These are phyloP conservation scores for Mormyrus proboscirostris DNA, from an alignment of 2,797 vertebrate genomes.

Conservation along the genomic window DNA sequence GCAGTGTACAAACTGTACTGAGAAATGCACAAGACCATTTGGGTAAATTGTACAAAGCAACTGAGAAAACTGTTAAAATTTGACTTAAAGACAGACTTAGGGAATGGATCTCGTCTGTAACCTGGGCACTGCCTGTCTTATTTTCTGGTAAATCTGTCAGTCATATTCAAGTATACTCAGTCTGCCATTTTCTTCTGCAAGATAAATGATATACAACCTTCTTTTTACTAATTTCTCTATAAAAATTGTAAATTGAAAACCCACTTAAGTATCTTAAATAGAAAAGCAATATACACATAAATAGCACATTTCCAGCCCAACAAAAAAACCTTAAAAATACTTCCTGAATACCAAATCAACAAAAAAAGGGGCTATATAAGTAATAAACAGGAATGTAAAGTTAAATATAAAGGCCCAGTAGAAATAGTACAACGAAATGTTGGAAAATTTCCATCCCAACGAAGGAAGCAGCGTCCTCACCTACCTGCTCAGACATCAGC, in stretches of 20 bases:
- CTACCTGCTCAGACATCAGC: background rate
- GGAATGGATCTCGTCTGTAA: background rate
- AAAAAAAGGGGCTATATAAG: background rate
- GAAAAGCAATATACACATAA: background rate
- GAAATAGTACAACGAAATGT: background rate
- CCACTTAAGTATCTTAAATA: background rate
- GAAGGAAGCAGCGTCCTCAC: background rate
- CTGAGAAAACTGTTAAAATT: background rate
- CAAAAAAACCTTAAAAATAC: background rate
- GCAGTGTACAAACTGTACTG: background rate
- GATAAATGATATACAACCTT: background rate
- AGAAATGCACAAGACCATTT: background rate
- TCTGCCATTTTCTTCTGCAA: background rate
- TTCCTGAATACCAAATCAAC: background rate
- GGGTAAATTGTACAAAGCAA: background rate
- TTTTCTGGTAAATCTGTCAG: background rate
- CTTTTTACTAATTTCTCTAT: background rate
- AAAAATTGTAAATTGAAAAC: background rate
- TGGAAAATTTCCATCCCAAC: background rate
- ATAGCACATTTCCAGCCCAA: background rate
- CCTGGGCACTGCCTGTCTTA: background rate
- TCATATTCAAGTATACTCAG: background rate
- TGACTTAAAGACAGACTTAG: background rate
- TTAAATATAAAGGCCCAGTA: background rate
- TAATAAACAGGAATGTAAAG: background rate